A percentile compares a stretch with the other conserved stretches of the same genome.
These are phyloP conservation scores for Chloroclysta siterata DNA, from an alignment of 2,888 invertebrate genomes.

Conservation along the genomic window DNA sequence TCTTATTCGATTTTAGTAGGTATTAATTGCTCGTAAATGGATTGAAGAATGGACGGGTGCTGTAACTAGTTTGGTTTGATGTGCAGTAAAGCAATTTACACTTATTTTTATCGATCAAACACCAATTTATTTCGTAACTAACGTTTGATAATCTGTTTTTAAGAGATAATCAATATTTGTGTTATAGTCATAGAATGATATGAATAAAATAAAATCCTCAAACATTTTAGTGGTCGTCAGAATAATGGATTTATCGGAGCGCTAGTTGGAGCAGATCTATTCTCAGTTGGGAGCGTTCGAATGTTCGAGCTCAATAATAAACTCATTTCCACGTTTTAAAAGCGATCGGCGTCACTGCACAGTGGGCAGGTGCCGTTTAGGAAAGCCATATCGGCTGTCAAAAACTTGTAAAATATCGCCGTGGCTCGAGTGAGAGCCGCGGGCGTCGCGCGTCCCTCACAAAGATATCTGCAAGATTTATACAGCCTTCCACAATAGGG, in stretches of 20 bases:
- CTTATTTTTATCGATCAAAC: constrained; percentile 30
- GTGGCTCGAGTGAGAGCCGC: constrained; percentile 73
- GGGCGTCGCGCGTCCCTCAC: constrained; percentile 75
- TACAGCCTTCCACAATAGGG: constrained; percentile 80
- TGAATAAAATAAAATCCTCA: not conserved
- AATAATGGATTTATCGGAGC: not conserved
- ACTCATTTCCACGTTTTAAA: constrained; percentile 35
- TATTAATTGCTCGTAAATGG: constrained; percentile 63
- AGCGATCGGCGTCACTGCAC: constrained; percentile 43
- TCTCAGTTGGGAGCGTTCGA: constrained; percentile 1
- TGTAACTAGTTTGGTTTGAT: constrained; percentile 22
- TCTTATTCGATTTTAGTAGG: constrained; percentile 60
- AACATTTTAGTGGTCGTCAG: not conserved
- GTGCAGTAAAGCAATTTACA: constrained; percentile 23
- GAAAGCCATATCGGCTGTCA: constrained; percentile 87
- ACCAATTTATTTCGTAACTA: constrained; percentile 17
- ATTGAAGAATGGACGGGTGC: constrained; percentile 19
- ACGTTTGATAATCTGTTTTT: constrained; percentile 18
- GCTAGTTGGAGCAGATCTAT: not conserved
- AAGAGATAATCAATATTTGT: constrained; percentile 9
- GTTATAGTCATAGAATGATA: not conserved
- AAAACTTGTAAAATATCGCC: constrained; percentile 89
- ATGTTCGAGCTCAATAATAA: constrained; percentile 26
- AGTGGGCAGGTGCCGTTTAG: constrained; percentile 80
- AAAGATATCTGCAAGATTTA: constrained; percentile 83